Evolutionary conservation across 1,140 invertebrate species (phyloP).

Genomic region (Euwallacea similis): DNA sequence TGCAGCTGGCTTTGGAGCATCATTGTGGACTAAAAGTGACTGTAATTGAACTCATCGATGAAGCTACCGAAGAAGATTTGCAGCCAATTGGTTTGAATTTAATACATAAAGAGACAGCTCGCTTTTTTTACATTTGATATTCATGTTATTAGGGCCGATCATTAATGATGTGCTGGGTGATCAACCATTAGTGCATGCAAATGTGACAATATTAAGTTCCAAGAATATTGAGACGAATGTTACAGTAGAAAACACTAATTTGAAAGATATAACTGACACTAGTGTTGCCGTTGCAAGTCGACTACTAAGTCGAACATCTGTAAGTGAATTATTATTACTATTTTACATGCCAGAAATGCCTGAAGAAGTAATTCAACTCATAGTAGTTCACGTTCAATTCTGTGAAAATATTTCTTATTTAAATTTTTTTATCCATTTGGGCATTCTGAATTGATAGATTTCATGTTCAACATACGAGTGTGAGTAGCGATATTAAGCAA

Average conservation of each 20-base stretch:
- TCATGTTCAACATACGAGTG: too few relatives aligned
- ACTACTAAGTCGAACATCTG: conserved; percentile 45
- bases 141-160: conserved; percentile 56
- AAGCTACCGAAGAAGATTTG: conserved; percentile 51
- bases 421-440: too few relatives aligned
- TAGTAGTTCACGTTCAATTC: too few relatives aligned
- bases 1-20: conserved; percentile 82
- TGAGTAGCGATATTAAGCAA: too few relatives aligned
- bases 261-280: conserved; percentile 60
- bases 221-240: conserved; percentile 58
- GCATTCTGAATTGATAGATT: too few relatives aligned
- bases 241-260: conserved; percentile 63
- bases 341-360: too few relatives aligned
- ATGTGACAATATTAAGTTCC: conserved; percentile 56
- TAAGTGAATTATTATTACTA: conserved; percentile 27
- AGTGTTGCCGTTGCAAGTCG: conserved; percentile 61
- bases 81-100: not conserved
- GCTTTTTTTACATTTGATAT: not conserved
- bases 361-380: too few relatives aligned
- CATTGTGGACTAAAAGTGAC: conserved; percentile 68
- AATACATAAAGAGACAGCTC: too few relatives aligned
- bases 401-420: too few relatives aligned
- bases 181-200: conserved; percentile 62
- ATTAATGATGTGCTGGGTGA: conserved; percentile 63
- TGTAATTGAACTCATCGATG: conserved; percentile 67